Evolutionary conservation across 37 sponge, comb jelly and placozoan species (phyloP).

Genomic region (Spongia lamella): DNA sequence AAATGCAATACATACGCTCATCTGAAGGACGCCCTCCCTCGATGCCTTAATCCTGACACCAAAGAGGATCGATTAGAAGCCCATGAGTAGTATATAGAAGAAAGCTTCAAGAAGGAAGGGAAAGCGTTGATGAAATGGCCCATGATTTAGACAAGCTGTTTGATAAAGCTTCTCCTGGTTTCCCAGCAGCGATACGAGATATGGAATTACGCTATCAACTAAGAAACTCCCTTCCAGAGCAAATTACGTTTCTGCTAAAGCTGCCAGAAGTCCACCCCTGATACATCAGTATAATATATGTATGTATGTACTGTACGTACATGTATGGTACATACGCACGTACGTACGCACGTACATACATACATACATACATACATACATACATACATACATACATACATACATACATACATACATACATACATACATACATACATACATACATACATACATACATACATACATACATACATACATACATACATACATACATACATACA

Average conservation of each 20-base stretch:
- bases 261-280: not conserved
- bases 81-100: no score
- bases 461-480: slow-evolving; percentile 20
- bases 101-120: no score
- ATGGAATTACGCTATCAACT: not conserved
- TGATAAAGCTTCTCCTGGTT: not conserved
- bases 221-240: not conserved
- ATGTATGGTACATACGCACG: not conserved
- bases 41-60: no score
- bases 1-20: no score
- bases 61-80: no score
- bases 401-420: slow-evolving; percentile 10
- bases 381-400: slow-evolving; percentile 1
- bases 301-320: not conserved
- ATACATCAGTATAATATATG: no score
- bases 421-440: slow-evolving; percentile 5
- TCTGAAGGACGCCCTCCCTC: no score
- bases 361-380: not conserved
- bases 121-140: no score
- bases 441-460: not conserved
- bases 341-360: no score
- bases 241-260: not conserved
- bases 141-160: no score
- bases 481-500: no score
- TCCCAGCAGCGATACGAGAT: not conserved